Conservation (phyloP, 2,888 invertebrate genomes). For the Drosophila emarginata region DNA sequence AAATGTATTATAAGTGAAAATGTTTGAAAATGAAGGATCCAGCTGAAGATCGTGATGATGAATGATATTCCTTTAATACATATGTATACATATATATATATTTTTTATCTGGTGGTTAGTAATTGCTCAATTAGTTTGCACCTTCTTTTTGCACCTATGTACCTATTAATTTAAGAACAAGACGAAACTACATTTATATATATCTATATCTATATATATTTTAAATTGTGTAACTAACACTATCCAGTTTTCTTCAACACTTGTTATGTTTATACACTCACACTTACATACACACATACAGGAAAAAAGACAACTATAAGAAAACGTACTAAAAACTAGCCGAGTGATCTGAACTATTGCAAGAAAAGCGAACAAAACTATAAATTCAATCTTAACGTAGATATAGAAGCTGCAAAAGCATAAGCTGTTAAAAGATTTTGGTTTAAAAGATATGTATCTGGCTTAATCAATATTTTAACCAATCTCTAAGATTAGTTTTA, state of each 20-base stretch:
- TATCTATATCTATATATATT: constrained; percentile 30
- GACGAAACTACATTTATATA: constrained; percentile 27
- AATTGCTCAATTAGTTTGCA: constrained; percentile 71
- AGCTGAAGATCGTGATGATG: constrained; percentile 1
- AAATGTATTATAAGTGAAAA: not conserved
- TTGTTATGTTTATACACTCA: constrained; percentile 64
- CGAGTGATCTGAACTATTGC: constrained; percentile 14
- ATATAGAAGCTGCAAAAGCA: not conserved
- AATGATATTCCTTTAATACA: not conserved
- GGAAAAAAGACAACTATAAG: constrained; percentile 3
- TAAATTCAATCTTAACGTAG: constrained; percentile 14
- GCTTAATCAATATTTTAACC: no score
- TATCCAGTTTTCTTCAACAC: constrained; percentile 52
- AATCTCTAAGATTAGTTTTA: not conserved
- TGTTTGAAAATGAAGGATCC: constrained; percentile 10
- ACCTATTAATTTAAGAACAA: constrained; percentile 67
- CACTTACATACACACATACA: constrained; percentile 19
- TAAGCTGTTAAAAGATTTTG: not conserved
- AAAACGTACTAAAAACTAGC: constrained; percentile 2
- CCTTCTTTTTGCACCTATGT: constrained; percentile 58
- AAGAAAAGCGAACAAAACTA: constrained; percentile 50
- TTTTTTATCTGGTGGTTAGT: constrained; percentile 49
- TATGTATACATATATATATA: constrained; percentile 26
- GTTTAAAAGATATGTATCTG: no score
- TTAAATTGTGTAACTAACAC: constrained; percentile 17